These are phyloP conservation scores for Gopherus evgoodei DNA, from an alignment of 2,113 vertebrate genomes.

Conservation along the genomic window DNA sequence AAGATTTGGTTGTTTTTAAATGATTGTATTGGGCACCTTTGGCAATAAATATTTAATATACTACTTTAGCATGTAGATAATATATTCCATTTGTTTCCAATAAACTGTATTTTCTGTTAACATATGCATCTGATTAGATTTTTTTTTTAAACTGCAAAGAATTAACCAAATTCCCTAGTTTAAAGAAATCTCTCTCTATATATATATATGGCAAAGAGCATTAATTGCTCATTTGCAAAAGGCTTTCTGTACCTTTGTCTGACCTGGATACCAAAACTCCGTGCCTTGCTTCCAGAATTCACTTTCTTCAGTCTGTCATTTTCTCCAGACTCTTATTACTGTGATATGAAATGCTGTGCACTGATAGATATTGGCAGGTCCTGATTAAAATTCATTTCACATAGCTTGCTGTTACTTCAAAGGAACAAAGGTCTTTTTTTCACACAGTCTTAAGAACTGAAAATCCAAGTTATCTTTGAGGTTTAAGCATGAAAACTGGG, in stretches of 20 bases:
- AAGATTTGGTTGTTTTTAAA: neutral
- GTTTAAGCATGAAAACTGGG: constrained; percentile 68
- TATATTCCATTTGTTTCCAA: neutral
- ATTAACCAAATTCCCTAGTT: neutral
- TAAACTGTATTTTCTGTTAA: neutral
- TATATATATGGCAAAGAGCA: neutral
- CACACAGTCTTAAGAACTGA: constrained; percentile 57
- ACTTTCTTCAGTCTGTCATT: constrained; percentile 47
- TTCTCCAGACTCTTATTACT: constrained; percentile 61
- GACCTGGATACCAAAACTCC: constrained; percentile 22
- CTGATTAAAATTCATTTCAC: constrained; percentile 81
- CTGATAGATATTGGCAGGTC: constrained; percentile 73
- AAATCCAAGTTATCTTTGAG: constrained; percentile 73
- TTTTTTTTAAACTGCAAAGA: neutral
- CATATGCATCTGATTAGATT: neutral
- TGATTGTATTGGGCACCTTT: neutral
- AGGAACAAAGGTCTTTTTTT: constrained; percentile 64
- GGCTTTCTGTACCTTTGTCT: neutral
- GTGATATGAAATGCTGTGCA: constrained; percentile 56
- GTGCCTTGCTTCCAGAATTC: constrained; percentile 30
- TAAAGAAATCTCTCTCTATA: neutral
- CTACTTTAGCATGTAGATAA: neutral
- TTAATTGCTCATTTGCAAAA: neutral
- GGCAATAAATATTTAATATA: neutral
- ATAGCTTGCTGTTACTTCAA: constrained; percentile 73